Percentiles rank a stretch among this genome's conserved stretches.
Evolutionary conservation across 2,888 invertebrate species (phyloP).

Genomic region (Mesorhabditis spiculigera): DNA sequence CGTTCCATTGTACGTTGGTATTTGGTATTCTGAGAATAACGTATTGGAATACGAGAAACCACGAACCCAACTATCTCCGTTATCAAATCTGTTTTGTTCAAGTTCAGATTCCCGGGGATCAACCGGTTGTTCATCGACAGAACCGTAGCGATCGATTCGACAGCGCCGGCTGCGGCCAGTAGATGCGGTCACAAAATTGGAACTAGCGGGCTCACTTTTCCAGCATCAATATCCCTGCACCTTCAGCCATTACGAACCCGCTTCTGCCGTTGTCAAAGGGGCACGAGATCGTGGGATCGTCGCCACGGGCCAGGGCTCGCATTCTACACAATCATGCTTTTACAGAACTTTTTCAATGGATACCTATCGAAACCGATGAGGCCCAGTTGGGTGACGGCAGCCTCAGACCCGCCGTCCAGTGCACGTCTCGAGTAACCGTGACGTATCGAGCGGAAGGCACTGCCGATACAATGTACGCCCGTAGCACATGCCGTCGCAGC

Average conservation of each 20-base stretch:
- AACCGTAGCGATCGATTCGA: conserved; percentile 82
- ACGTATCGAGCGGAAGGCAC: conserved; percentile 38
- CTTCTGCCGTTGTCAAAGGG: conserved; percentile 79
- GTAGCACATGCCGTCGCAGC: conserved; percentile 97
- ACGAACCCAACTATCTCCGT: no score
- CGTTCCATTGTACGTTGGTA: conserved; percentile 57
- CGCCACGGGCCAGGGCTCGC: conserved; percentile 36
- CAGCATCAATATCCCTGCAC: conserved; percentile 72
- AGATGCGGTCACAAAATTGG: conserved; percentile 67
- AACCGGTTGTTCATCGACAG: conserved; percentile 74
- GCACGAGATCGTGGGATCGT: conserved; percentile 71
- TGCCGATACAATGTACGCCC: conserved; percentile 86
- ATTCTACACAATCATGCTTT: conserved; percentile 24
- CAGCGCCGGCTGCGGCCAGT: conserved; percentile 92
- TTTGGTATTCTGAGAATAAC: conserved; percentile 42
- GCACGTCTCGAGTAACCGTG: conserved; percentile 71
- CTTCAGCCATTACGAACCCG: conserved; percentile 98
- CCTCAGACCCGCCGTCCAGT: conserved; percentile 47
- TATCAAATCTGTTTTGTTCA: conserved; percentile 68
- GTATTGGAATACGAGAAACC: neutral
- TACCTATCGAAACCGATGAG: conserved; percentile 41
- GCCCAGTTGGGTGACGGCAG: conserved; percentile 37
- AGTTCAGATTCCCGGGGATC: conserved; percentile 84
- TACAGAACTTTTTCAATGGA: neutral
- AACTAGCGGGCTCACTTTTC: neutral